Base-by-base conservation (phyloP, 1,140 invertebrate genomes). In the Diabrotica virgifera region DNA sequence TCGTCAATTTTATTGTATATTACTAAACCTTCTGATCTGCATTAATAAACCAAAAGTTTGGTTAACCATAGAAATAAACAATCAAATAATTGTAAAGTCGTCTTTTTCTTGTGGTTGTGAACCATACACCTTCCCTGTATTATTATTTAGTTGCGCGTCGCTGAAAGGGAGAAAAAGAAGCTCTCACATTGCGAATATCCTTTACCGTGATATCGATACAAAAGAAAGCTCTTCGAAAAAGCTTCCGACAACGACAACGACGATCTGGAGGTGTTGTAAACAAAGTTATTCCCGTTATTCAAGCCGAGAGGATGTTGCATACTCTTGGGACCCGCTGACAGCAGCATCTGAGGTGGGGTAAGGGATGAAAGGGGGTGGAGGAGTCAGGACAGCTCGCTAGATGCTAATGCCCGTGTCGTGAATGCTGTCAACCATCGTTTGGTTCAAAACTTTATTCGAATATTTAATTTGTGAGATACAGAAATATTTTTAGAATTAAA, bases 241-340 rank as follows among this genome's bases (percentile, higher is more conserved):
- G 66, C 55, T 52, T 37, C 53, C 35, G 58, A 60, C n/a, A 35
- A 54, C n/a, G 12, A 35, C 10, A 13, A 12, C 52, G 24, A 9
- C 60, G 59, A 63, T 59, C 64, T 64, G 67, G 59, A 67, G 70
- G 67, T 69, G 65, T 71, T 69, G 70, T 61, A 64, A 66, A 64
- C 64, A 64, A 71, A 71, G 69, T 69, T 66, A 69, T 67, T 69
- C 71, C 40, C 63, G 69, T 72, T 68, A 72, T 70, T 70, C 66
- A 65, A 70, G 68, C 57, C 70, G 69, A 63, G 69, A 60, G 69
- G 67, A 72, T 70, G 71, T 67, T 65, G 65, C 65, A 58, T 51
- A 56, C 71, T 54, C 69, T 14, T 4, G 71, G 67, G 71, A 70
- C 36, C n/a, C 40, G 63, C 62, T 68, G 71, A 72, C 69, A 54